phyloP scores from a whole-genome alignment of 2,113 vertebrate genomes.

The Phycodurus eques region DNA sequence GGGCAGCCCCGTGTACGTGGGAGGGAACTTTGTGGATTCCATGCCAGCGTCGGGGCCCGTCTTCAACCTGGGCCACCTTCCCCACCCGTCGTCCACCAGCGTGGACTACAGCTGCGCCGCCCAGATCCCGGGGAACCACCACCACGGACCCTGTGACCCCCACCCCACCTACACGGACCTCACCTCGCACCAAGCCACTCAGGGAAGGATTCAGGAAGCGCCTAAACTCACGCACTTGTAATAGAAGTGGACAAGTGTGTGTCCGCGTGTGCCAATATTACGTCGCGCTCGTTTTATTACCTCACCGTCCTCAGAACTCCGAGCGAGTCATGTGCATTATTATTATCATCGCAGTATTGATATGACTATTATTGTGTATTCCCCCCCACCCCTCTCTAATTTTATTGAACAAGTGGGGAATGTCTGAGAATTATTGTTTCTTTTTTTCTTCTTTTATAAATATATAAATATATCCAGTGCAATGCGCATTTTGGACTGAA shows the following conservation, averaged over 20 bases:
- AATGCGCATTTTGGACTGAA: constrained; percentile 79
- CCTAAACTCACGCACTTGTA: constrained; percentile 99
- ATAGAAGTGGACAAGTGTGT: constrained; percentile 53
- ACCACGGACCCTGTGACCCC: constrained; percentile 99
- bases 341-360: constrained; percentile 71
- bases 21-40: constrained; percentile 98
- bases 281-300: constrained; percentile 87
- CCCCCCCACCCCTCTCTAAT: constrained; percentile 67
- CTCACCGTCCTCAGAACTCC: constrained; percentile 88
- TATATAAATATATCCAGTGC: constrained; percentile 82
- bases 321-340: constrained; percentile 83
- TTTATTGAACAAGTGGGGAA: constrained; percentile 63
- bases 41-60: constrained; percentile 98
- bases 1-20: constrained; percentile 97
- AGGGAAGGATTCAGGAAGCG: constrained; percentile 99
- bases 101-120: constrained; percentile 99
- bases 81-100: constrained; percentile 97
- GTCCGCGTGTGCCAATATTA: constrained; percentile 70
- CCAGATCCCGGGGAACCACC: constrained; percentile 97
- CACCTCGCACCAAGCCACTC: constrained; percentile 96
- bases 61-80: constrained; percentile 98
- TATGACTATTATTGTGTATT: constrained; percentile 80
- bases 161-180: constrained; percentile 99
- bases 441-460: constrained; percentile 65
- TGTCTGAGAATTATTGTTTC: constrained; percentile 73